phyloP scores from a whole-genome alignment of 2,797 vertebrate species.

The Leontopithecus rosalia region DNA sequence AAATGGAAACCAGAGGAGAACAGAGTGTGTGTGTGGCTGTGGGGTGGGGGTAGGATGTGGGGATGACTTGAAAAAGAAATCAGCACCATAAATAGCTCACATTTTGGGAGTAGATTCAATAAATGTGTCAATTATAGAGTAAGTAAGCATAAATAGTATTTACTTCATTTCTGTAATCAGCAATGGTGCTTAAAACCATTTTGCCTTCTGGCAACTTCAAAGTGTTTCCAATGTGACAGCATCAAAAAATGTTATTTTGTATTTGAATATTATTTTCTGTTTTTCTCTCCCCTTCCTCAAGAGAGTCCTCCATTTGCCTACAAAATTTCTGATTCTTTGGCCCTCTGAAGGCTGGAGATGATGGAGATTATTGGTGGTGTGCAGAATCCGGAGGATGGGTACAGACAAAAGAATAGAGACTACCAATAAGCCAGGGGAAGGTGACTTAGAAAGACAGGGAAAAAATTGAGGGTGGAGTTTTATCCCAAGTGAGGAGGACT shows the following conservation, averaged over 20 bases:
- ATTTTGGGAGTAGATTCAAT: not conserved
- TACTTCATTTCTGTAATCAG: constrained; percentile 7
- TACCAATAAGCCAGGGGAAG: not conserved
- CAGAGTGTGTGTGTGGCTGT: not conserved
- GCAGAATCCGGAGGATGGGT: not conserved
- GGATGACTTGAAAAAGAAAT: not conserved
- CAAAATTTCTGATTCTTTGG: not conserved
- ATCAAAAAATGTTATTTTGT: not conserved
- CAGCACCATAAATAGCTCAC: not conserved
- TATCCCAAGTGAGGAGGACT: not conserved
- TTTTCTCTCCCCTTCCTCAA: not conserved
- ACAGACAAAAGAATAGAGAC: not conserved
- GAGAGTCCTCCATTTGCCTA: not conserved
- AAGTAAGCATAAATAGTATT: not conserved
- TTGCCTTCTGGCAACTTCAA: not conserved
- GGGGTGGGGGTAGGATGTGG: not conserved
- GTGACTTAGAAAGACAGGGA: not conserved
- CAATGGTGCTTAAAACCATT: not conserved
- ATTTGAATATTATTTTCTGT: not conserved
- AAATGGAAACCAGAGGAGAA: not conserved
- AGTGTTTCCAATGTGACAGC: not conserved
- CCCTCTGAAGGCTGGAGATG: not conserved
- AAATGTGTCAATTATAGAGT: not conserved
- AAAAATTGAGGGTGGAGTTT: not conserved
- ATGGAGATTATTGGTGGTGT: not conserved